phyloP scores from a whole-genome alignment of 2,113 vertebrate genomes.

The Oxyura jamaicensis region DNA sequence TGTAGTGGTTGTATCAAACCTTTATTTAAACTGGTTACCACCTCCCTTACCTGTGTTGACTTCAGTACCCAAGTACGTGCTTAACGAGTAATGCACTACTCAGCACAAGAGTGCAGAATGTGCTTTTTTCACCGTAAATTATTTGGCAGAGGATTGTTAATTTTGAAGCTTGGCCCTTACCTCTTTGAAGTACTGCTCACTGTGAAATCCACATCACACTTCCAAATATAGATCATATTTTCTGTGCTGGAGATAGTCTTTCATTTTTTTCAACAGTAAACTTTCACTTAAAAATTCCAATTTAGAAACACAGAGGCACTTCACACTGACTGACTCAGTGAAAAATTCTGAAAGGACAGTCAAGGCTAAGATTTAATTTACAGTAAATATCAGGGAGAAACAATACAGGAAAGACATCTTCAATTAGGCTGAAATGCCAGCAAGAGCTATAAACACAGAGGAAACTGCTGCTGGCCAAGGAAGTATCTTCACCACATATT shows the following conservation, averaged over 20 bases:
- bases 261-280: neutral
- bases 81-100: neutral
- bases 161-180: neutral
- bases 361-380: neutral
- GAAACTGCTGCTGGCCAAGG: neutral
- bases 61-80: neutral
- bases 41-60: neutral
- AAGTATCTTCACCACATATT: neutral
- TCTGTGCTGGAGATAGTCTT: neutral
- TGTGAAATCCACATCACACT: rapidly evolving
- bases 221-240: neutral
- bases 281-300: neutral
- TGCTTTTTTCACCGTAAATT: neutral
- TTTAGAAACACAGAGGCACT: neutral
- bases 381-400: neutral
- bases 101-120: neutral
- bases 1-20: neutral
- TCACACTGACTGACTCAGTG: neutral
- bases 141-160: neutral
- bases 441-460: neutral
- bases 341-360: neutral
- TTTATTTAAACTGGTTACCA: neutral
- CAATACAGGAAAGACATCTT: neutral
- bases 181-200: neutral
- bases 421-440: neutral